Percentiles rank a stretch among this genome's conserved stretches.
These are phyloP conservation scores for Calycopis cecrops DNA, from an alignment of 1,140 invertebrate species.

Conservation along the genomic window DNA sequence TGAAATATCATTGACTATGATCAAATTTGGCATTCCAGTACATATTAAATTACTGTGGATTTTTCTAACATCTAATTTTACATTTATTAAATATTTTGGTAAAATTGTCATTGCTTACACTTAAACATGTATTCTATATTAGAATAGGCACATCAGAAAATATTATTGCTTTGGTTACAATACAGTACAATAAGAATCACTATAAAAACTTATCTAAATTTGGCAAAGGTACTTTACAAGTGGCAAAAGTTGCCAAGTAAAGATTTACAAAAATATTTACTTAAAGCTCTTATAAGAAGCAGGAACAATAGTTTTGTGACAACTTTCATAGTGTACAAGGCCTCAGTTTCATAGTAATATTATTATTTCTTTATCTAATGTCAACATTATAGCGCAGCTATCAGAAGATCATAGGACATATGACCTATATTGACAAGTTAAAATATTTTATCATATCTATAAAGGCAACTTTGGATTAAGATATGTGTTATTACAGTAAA, in stretches of 20 bases:
- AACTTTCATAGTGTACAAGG: constrained; percentile 44
- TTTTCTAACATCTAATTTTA: constrained; percentile 28
- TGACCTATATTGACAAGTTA: constrained; percentile 59
- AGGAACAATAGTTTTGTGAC: constrained; percentile 62
- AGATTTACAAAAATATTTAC: constrained; percentile 64
- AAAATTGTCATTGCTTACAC: constrained; percentile 37
- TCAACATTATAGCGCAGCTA: constrained; percentile 57
- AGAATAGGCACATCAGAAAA: constrained; percentile 68
- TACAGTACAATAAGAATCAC: constrained; percentile 60
- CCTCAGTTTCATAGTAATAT: constrained; percentile 40
- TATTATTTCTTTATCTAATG: constrained; percentile 52
- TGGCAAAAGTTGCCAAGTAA: constrained; percentile 51
- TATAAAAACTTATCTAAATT: constrained; percentile 68
- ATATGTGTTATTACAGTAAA: constrained; percentile 64
- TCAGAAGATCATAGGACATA: constrained; percentile 57
- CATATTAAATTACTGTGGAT: constrained; percentile 2
- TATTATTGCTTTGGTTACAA: constrained; percentile 73
- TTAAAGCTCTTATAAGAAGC: constrained; percentile 61
- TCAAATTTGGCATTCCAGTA: constrained; percentile 37
- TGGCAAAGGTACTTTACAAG: constrained; percentile 58
- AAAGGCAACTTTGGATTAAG: constrained; percentile 74
- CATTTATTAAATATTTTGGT: constrained; percentile 63
- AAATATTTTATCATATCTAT: constrained; percentile 70
- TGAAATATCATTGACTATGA: constrained; percentile 37
- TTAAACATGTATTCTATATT: constrained; percentile 29